Evolutionary conservation across 2,888 invertebrate species (phyloP), one percentile per base, ranked within the genome.

Genomic region (Sinohyriopsis cumingii): DNA sequence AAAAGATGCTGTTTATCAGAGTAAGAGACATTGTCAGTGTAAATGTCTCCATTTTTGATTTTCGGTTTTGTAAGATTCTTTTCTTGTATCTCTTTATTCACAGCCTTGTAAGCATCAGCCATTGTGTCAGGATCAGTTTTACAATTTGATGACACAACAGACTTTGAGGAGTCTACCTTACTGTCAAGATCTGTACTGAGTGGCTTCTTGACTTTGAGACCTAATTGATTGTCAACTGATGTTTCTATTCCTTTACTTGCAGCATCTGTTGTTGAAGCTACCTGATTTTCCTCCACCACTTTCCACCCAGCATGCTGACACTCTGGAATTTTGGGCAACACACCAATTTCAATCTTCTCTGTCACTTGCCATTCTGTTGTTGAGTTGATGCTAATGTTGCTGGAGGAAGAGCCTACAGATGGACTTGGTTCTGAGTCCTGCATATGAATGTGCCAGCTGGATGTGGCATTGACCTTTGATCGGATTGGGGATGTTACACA

Each of bases 291-390:
- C 64, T 70, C 25, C 55, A 74, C 73, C 22, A 83, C 76, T 59
- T 76, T 82, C 84, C 84, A 83, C 33, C 84, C 83, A 9, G 76
- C 67, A 66, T 64, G 72, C 25, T 75, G 76, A 59, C 76, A 63
- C 24, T 83, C 83, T 25, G 72, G 63, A 12, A 71, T 28, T 55
- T 77, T 75, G 18, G 74, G 69, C 24, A 59, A 69, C 18, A 24
- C 28, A n/a, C 65, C 64, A 57, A 63, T 59, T 15, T 76, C 74
- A 28, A 74, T 60, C 55, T 63, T 64, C 22, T 69, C 69, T 60
- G 76, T 78, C 9, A 89, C 86, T 54, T 83, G 82, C 90, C 90
- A 90, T 28, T 86, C 89, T 63, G 87, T 84, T 3, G 90, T 89
- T 15, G 89, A 90, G 72, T 88, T 89, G 12, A 86, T 83, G 78